These are phyloP conservation scores for Syrrhaptes paradoxus DNA, from an alignment of 2,113 vertebrate genomes.

Conservation along the genomic window DNA sequence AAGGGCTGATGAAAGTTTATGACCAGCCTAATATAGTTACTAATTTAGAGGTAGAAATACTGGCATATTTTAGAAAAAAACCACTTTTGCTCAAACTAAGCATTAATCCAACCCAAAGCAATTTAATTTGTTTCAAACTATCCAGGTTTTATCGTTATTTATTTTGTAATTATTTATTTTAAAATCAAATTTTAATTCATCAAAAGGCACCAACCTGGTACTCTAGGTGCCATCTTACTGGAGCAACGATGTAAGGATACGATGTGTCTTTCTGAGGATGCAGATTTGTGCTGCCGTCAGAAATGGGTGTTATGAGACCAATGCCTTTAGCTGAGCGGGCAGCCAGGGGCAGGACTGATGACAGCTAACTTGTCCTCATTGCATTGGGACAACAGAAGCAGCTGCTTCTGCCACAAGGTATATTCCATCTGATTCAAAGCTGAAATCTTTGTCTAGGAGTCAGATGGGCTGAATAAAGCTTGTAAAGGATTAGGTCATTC, in stretches of 20 bases:
- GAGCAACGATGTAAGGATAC: neutral
- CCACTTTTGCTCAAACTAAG: neutral
- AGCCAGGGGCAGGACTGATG: neutral
- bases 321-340: rapidly evolving
- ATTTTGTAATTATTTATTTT: too few species aligned
- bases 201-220: neutral
- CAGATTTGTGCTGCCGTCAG: neutral
- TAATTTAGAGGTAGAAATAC: neutral
- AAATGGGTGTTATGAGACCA: neutral
- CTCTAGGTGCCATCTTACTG: neutral
- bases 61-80: neutral
- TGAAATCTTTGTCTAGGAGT: neutral
- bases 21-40: neutral
- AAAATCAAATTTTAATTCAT: neutral
- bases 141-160: neutral
- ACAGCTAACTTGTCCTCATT: neutral
- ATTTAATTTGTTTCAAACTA: neutral
- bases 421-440: neutral
- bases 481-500: neutral
- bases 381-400: neutral
- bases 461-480: neutral
- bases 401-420: neutral
- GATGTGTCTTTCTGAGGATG: neutral
- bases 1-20: neutral
- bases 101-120: neutral